A percentile compares a stretch with the other conserved stretches of the same genome.
Conservation (phyloP, 1,140 invertebrate species). For the Diachasmimorpha longicaudata region DNA sequence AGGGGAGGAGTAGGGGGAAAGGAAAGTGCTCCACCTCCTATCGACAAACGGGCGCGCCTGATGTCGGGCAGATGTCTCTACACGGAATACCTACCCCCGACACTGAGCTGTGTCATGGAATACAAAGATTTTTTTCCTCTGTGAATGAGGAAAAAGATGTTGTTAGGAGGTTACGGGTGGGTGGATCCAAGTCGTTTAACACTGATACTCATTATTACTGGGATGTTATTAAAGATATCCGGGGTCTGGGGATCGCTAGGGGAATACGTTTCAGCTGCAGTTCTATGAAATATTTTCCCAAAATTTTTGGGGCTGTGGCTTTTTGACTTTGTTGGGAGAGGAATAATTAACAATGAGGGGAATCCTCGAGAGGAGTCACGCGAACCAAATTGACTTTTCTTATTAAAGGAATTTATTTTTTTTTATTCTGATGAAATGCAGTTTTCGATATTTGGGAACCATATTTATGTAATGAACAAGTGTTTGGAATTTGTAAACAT, state of each 20-base stretch:
- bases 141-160: not conserved
- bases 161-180: not conserved
- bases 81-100: not conserved
- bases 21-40: constrained; percentile 1
- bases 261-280: not conserved
- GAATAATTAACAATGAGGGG: no score
- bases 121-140: not conserved
- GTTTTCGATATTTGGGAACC: no score
- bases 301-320: no score
- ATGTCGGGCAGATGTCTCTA: constrained; percentile 7
- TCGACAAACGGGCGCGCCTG: not conserved
- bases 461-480: no score
- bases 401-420: no score
- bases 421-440: no score
- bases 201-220: not conserved
- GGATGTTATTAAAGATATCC: not conserved
- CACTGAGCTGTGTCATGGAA: not conserved
- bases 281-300: no score
- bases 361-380: no score
- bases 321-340: no score
- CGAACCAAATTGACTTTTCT: no score
- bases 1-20: not conserved
- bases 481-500: no score
- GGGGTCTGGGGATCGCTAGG: not conserved
- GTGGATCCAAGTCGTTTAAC: not conserved